These are phyloP conservation scores for Regulus satrapa DNA, from an alignment of 2,113 vertebrate species.

Conservation along the genomic window DNA sequence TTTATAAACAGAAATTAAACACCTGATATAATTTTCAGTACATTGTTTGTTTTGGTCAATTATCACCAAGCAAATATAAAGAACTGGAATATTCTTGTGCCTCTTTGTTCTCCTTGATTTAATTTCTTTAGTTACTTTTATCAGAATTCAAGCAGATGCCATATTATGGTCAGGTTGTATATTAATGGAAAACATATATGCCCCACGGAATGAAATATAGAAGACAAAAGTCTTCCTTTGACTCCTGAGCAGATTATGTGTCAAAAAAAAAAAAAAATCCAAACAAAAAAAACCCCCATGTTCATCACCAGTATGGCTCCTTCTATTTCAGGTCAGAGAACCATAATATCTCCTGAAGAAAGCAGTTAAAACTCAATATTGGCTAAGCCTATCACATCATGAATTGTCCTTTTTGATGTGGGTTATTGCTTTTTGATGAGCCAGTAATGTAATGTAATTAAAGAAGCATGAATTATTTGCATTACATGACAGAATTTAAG, in stretches of 20 bases:
- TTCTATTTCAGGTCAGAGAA: not conserved
- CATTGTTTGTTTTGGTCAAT: not conserved
- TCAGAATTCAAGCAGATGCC: not conserved
- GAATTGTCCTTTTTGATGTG: not conserved
- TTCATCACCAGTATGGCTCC: not conserved
- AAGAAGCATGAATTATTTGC: not conserved
- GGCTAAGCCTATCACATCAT: not conserved
- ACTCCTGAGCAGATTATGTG: not conserved
- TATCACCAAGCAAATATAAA: not conserved
- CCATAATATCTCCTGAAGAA: not conserved
- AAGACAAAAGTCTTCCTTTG: not conserved
- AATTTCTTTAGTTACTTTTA: not conserved
- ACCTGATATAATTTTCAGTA: not conserved
- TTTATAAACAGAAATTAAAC: not conserved
- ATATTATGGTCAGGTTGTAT: not conserved
- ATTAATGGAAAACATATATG: not conserved
- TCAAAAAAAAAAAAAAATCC: not conserved
- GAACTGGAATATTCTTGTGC: not conserved
- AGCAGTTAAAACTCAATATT: not conserved
- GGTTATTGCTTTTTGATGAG: not conserved
- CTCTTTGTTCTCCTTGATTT: not conserved
- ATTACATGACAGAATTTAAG: not conserved
- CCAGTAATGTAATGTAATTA: not conserved
- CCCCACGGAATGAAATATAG: not conserved
- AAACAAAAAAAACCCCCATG: no score